Evolutionary conservation across 2,888 invertebrate genomes (phyloP).

Genomic region (Crocallis elinguaria): DNA sequence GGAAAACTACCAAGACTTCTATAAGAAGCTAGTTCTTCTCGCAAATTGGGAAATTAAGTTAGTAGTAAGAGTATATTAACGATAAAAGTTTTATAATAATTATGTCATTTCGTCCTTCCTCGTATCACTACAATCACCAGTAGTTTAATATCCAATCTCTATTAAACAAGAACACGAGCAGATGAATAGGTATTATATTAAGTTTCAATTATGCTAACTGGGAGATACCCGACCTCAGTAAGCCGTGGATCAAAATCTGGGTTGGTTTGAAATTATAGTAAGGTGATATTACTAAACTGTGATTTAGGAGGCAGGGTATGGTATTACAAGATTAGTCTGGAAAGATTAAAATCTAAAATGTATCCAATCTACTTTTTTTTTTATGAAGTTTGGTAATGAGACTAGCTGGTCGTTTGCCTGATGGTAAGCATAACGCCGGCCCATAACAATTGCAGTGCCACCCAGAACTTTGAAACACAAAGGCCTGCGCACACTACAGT

Average conservation of each 20-base stretch:
- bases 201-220: slow-evolving; percentile 28
- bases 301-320: slow-evolving; percentile 17
- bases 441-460: too few relatives aligned
- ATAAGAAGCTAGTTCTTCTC: too few relatives aligned
- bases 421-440: too few relatives aligned
- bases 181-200: slow-evolving; percentile 25
- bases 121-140: not conserved
- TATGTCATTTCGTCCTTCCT: too few relatives aligned
- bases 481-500: too few relatives aligned
- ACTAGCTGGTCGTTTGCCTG: too few relatives aligned
- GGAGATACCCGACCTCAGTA: slow-evolving; percentile 20
- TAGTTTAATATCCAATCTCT: slow-evolving; percentile 9
- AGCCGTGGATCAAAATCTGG: slow-evolving; percentile 26
- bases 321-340: slow-evolving; percentile 11
- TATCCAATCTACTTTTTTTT: not conserved
- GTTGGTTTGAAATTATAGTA: slow-evolving; percentile 21
- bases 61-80: too few relatives aligned
- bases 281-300: slow-evolving; percentile 26
- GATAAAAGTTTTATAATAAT: too few relatives aligned
- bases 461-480: too few relatives aligned
- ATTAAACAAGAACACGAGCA: slow-evolving; percentile 17
- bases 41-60: too few relatives aligned
- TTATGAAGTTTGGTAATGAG: too few relatives aligned
- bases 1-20: too few relatives aligned
- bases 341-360: slow-evolving; percentile 11